These are phyloP conservation scores for Actias luna DNA, from an alignment of 2,888 invertebrate genomes.

Conservation along the genomic window DNA sequence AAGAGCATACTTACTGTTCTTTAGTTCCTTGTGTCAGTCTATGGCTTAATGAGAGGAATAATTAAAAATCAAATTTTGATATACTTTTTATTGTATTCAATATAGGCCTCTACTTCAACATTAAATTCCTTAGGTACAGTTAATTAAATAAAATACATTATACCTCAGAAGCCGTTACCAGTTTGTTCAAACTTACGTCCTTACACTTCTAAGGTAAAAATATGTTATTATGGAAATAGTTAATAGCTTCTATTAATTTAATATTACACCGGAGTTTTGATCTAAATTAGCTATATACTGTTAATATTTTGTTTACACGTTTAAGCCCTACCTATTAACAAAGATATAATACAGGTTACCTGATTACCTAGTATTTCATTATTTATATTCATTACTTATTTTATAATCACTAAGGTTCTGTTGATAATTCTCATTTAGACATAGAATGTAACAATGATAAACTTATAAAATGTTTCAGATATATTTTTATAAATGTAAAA, in stretches of 20 bases:
- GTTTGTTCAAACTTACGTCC: neutral
- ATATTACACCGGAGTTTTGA: constrained; percentile 57
- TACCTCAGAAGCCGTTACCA: neutral
- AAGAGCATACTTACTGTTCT: neutral
- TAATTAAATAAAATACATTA: constrained; percentile 39
- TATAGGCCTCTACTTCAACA: constrained; percentile 55
- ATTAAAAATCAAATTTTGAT: constrained; percentile 24
- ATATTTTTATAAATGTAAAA: neutral
- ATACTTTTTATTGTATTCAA: constrained; percentile 48
- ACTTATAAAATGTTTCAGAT: neutral
- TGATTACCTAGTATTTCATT: neutral
- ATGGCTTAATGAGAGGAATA: neutral
- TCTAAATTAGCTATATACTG: constrained; percentile 33
- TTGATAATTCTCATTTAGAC: neutral
- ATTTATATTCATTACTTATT: neutral
- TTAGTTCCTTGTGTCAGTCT: neutral
- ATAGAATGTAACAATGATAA: neutral
- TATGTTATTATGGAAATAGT: neutral
- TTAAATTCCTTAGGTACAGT: constrained; percentile 64
- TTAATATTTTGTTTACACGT: neutral
- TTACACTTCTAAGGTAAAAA: neutral
- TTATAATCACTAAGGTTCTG: neutral
- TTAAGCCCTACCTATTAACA: neutral
- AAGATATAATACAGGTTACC: neutral
- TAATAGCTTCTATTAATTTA: neutral